Percentiles rank a stretch among this genome's conserved stretches.
Conservation (phyloP, 2,888 invertebrate species). For the Tetranychus piercei region DNA sequence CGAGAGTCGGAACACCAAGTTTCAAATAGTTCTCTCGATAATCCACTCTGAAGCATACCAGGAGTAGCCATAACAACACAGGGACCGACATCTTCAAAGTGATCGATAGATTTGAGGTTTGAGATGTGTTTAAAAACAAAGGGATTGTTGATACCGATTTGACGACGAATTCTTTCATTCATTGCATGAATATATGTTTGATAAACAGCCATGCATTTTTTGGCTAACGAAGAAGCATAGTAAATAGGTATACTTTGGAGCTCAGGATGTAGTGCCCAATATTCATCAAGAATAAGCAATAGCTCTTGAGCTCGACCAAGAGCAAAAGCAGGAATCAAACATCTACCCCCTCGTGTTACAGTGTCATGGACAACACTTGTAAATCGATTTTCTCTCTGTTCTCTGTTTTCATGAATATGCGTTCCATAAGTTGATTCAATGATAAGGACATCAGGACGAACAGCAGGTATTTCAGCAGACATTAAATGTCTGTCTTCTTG, state of each 20-base stretch:
- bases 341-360: slow-evolving; percentile 86
- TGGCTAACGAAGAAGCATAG: slow-evolving; percentile 94
- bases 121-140: slow-evolving; percentile 96
- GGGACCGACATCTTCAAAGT: slow-evolving; percentile 97
- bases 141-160: slow-evolving; percentile 94
- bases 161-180: slow-evolving; percentile 89
- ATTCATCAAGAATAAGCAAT: slow-evolving; percentile 80
- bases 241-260: slow-evolving; percentile 96
- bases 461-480: slow-evolving; percentile 94
- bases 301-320: slow-evolving; percentile 90
- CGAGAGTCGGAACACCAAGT: slow-evolving; percentile 96
- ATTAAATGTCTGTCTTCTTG: slow-evolving; percentile 97
- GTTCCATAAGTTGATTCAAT: slow-evolving; percentile 98
- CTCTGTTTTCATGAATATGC: slow-evolving; percentile 93
- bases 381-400: slow-evolving; percentile 84
- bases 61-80: slow-evolving; percentile 99
- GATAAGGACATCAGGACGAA: slow-evolving; percentile 88
- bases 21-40: slow-evolving; percentile 91
- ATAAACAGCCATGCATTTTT: slow-evolving; percentile 99
- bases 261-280: slow-evolving; percentile 90
- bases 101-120: slow-evolving; percentile 87
- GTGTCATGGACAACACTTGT: slow-evolving; percentile 85
- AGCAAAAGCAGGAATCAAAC: slow-evolving; percentile 95
- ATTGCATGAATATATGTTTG: slow-evolving; percentile 98
- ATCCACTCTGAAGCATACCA: slow-evolving; percentile 98